A percentile compares a stretch with the other conserved stretches of the same genome.
phyloP scores from a whole-genome alignment of 2,888 invertebrate species.

The Drosophila eohydei region DNA sequence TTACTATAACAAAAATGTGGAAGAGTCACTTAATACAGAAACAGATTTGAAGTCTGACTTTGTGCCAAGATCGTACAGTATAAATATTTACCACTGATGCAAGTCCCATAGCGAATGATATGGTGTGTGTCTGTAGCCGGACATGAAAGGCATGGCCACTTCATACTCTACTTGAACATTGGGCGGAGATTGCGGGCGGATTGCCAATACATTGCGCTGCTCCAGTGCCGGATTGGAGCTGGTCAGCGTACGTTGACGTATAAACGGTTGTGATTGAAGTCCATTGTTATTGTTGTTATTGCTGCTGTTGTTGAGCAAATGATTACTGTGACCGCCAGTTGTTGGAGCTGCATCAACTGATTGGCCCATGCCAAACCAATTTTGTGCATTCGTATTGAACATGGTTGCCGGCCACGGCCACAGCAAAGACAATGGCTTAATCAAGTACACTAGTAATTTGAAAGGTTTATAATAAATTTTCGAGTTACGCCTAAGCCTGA shows the following conservation, averaged over 20 bases:
- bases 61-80: not conserved
- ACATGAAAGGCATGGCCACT: slow-evolving; percentile 84
- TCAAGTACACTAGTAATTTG: slow-evolving; percentile 56
- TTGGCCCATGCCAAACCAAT: slow-evolving; percentile 82
- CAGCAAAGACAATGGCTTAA: slow-evolving; percentile 4
- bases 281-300: slow-evolving; percentile 39
- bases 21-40: not conserved
- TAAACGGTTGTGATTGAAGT: slow-evolving; percentile 61
- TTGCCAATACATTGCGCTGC: slow-evolving; percentile 58
- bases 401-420: slow-evolving; percentile 50
- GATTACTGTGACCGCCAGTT: slow-evolving; percentile 47
- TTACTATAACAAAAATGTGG: not conserved
- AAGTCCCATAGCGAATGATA: slow-evolving; percentile 85
- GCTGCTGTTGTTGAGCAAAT: slow-evolving; percentile 55
- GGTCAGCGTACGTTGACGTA: slow-evolving; percentile 81
- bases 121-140: slow-evolving; percentile 84
- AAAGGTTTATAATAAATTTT: slow-evolving; percentile 25
- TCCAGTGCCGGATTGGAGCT: slow-evolving; percentile 84
- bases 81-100: slow-evolving; percentile 84
- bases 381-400: slow-evolving; percentile 83
- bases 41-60: not conserved
- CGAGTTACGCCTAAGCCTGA: slow-evolving; percentile 40
- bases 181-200: slow-evolving; percentile 70
- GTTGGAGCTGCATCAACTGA: slow-evolving; percentile 30
- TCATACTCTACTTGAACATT: slow-evolving; percentile 85